These are phyloP conservation scores for Sitodiplosis mosellana DNA, from an alignment of 1,140 invertebrate species.

Conservation along the genomic window DNA sequence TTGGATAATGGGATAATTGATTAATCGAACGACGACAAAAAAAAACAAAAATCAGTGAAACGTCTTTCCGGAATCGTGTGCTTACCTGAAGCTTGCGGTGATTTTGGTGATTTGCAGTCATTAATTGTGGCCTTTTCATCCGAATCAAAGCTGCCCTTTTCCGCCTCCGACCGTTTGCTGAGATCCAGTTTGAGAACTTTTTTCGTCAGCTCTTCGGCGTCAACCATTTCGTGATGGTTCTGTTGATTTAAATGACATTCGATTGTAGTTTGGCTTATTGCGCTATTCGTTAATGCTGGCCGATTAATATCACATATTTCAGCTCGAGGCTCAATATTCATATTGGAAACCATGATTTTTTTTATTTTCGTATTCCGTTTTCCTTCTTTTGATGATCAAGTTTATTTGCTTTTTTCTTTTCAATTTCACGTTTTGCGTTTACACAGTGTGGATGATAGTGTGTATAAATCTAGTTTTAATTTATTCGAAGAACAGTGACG, in stretches of 20 bases:
- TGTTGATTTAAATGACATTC: slow-evolving; percentile 24
- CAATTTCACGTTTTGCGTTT: too few species aligned
- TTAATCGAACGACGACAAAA: background rate
- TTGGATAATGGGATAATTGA: too few species aligned
- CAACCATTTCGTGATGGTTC: slow-evolving; percentile 5
- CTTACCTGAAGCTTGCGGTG: slow-evolving; percentile 18
- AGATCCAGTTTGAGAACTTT: slow-evolving; percentile 45
- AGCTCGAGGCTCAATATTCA: background rate
- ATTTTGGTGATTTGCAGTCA: slow-evolving; percentile 12
- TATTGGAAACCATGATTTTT: slow-evolving; percentile 1
- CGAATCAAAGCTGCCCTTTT: slow-evolving; percentile 18
- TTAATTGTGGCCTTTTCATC: slow-evolving; percentile 7
- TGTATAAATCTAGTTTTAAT: too few species aligned
- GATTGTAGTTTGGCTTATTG: slow-evolving; percentile 35
- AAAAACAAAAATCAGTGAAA: background rate
- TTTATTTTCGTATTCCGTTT: too few species aligned
- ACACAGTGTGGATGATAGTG: too few species aligned
- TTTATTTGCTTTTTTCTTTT: too few species aligned
- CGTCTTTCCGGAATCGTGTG: background rate
- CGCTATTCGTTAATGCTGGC: slow-evolving; percentile 19
- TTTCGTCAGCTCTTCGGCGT: slow-evolving; percentile 35
- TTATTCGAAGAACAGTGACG: too few species aligned
- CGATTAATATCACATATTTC: background rate
- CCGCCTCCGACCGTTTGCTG: slow-evolving; percentile 2
- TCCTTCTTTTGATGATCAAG: too few species aligned